A percentile compares a stretch with the other conserved stretches of the same genome.
phyloP scores from a whole-genome alignment of 1,140 invertebrate genomes.

The Listronotus oregonensis region DNA sequence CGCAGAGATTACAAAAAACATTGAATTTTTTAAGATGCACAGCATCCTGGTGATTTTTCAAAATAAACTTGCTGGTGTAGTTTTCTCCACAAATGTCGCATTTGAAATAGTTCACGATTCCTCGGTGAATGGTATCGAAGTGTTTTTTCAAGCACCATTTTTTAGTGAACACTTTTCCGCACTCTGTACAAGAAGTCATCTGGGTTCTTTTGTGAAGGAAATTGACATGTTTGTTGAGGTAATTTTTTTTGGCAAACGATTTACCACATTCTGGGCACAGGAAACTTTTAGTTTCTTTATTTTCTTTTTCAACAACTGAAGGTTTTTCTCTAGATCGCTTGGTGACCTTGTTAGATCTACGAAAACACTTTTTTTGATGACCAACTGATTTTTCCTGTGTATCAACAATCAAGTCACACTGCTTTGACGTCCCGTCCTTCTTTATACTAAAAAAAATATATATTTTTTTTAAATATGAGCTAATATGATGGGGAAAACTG shows the following conservation, averaged over 20 bases:
- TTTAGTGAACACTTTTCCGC: constrained; percentile 2
- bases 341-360: background rate
- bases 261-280: constrained; percentile 2
- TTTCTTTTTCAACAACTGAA: too few species aligned
- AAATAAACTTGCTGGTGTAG: constrained; percentile 12
- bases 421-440: too few species aligned
- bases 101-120: constrained; percentile 31
- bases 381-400: background rate
- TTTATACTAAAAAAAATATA: too few species aligned
- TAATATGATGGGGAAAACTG: too few species aligned
- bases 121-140: constrained; percentile 56
- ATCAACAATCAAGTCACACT: too few species aligned
- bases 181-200: constrained; percentile 9
- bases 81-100: constrained; percentile 34
- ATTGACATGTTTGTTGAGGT: constrained; percentile 2
- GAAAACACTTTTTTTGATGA: background rate
- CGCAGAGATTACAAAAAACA: constrained; percentile 55
- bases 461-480: too few species aligned
- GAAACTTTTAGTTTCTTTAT: background rate
- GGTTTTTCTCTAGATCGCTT: background rate
- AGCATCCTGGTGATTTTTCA: constrained; percentile 53
- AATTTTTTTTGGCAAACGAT: background rate
- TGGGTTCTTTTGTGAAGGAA: background rate
- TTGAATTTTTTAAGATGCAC: constrained; percentile 15
- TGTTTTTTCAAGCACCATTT: constrained; percentile 11